Conservation (phyloP, 1,140 invertebrate genomes). For the Araneus ventricosus region DNA sequence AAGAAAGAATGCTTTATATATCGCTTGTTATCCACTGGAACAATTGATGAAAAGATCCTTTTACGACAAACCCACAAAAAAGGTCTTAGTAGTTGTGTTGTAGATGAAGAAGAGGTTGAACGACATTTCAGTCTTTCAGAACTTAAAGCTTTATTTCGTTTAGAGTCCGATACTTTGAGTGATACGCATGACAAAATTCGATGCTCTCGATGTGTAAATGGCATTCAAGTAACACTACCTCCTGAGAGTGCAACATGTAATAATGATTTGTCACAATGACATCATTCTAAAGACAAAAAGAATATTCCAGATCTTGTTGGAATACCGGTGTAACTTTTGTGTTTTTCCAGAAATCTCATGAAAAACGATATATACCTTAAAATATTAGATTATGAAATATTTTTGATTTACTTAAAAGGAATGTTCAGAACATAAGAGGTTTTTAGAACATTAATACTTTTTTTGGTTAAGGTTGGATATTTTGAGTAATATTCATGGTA, state of each 20-base stretch:
- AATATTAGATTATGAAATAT: not conserved
- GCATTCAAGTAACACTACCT: slow-evolving; percentile 93
- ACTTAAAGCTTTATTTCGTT: slow-evolving; percentile 93
- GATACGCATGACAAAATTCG: slow-evolving; percentile 99
- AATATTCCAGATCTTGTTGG: slow-evolving; percentile 93
- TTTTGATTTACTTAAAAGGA: too few species aligned
- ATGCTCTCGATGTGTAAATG: slow-evolving; percentile 95
- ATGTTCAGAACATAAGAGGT: too few species aligned
- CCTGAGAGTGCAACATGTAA: slow-evolving; percentile 95
- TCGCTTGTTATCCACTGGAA: slow-evolving; percentile 89
- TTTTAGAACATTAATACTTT: too few species aligned
- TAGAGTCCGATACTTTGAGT: slow-evolving; percentile 92
- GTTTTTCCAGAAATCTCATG: slow-evolving; percentile 96
- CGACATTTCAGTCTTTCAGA: slow-evolving; percentile 97
- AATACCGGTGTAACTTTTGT: slow-evolving; percentile 94
- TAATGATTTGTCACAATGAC: slow-evolving; percentile 96
- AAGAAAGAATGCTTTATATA: slow-evolving; percentile 99
- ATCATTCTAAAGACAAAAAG: slow-evolving; percentile 94
- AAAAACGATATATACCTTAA: slow-evolving; percentile 81
- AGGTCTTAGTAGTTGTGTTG: slow-evolving; percentile 97
- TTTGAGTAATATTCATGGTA: too few species aligned
- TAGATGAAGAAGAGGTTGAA: slow-evolving; percentile 98
- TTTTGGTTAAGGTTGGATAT: too few species aligned
- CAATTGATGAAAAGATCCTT: slow-evolving; percentile 99
- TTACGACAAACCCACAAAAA: slow-evolving; percentile 99